phyloP scores from a whole-genome alignment of 1,140 invertebrate genomes.

The Hyposmocoma kahamanoa region DNA sequence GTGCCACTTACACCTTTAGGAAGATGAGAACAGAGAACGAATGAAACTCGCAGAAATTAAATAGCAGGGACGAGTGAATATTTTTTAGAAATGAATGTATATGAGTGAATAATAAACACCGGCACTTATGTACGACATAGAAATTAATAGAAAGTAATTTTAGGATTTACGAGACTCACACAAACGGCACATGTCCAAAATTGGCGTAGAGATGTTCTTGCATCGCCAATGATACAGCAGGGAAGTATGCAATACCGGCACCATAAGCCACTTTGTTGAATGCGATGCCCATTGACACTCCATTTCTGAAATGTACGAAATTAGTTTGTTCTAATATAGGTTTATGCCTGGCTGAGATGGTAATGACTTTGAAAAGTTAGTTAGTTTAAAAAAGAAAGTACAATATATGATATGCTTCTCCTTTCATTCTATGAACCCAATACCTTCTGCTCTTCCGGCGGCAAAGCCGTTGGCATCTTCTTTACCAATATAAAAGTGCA shows the following conservation, averaged over 20 bases:
- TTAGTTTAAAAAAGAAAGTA: too few relatives aligned
- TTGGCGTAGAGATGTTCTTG: conserved; percentile 86
- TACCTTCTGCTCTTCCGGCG: too few relatives aligned
- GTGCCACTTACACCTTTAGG: neutral
- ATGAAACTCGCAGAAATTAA: neutral
- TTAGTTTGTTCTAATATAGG: too few relatives aligned
- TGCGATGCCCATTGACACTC: conserved; percentile 81
- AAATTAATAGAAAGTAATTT: neutral
- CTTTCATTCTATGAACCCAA: too few relatives aligned
- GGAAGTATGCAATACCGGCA: conserved; percentile 84
- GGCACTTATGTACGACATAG: neutral
- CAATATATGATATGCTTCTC: too few relatives aligned
- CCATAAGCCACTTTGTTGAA: conserved; percentile 83
- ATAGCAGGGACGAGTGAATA: neutral
- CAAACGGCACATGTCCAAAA: conserved; percentile 78
- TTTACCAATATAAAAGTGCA: too few relatives aligned
- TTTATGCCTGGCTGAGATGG: too few relatives aligned
- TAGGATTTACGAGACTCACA: conserved; percentile 30
- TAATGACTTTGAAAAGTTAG: too few relatives aligned
- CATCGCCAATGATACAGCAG: conserved; percentile 83
- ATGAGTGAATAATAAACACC: neutral
- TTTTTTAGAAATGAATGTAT: neutral
- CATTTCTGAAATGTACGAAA: conserved; percentile 78
- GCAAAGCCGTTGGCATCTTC: too few relatives aligned
- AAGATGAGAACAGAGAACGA: neutral